phyloP scores from a whole-genome alignment of 2,888 invertebrate species.

The Latrodectus elegans region DNA sequence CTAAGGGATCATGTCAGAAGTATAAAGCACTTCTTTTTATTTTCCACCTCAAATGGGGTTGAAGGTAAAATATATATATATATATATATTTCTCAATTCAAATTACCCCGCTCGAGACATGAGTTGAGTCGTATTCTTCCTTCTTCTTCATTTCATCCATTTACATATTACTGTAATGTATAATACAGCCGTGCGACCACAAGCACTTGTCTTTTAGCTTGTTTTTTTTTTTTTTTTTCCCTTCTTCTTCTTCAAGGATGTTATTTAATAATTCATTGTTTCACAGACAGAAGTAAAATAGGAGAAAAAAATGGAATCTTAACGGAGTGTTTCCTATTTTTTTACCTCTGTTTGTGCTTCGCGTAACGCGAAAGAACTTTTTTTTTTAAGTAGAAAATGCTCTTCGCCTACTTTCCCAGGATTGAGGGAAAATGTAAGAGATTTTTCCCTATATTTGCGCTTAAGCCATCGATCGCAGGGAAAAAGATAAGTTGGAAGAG shows the following conservation, averaged over 20 bases:
- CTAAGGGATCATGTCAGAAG: background rate
- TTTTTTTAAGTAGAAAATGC: no score
- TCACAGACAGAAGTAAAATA: background rate
- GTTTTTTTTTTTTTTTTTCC: background rate
- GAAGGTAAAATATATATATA: background rate
- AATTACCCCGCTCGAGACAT: conserved; percentile 15
- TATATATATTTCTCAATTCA: background rate
- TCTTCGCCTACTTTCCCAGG: no score
- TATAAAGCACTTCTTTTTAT: no score
- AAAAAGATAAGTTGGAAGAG: no score
- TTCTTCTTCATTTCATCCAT: conserved; percentile 28
- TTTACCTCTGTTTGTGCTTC: no score
- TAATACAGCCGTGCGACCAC: conserved; percentile 40
- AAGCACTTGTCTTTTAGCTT: conserved; percentile 22
- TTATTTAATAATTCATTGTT: conserved; percentile 39
- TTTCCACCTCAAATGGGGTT: background rate
- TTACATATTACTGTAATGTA: conserved; percentile 35
- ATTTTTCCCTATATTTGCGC: no score
- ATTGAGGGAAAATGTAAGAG: no score
- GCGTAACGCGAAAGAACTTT: no score
- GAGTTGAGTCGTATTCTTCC: conserved; percentile 48
- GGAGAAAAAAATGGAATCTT: background rate
- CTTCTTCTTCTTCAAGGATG: background rate
- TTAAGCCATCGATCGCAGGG: no score
- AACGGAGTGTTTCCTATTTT: background rate